Conservation (phyloP, 2,113 vertebrate genomes). For the Tor tambroides region DNA sequence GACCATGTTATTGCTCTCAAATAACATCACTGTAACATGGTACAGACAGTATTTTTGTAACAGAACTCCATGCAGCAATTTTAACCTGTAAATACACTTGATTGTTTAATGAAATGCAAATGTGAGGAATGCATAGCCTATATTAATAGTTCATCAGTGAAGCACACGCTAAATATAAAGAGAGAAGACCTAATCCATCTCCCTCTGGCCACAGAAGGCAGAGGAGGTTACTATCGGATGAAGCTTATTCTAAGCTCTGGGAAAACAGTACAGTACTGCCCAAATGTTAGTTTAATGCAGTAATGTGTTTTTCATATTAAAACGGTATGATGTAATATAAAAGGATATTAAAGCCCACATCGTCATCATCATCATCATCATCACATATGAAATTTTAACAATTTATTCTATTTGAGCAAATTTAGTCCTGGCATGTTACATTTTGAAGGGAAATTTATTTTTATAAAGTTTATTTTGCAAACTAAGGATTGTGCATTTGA, state of each 20-base stretch:
- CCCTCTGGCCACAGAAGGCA: conserved; percentile 58
- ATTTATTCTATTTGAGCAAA: not conserved
- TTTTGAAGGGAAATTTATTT: not conserved
- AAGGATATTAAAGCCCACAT: not conserved
- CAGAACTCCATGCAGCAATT: too few relatives aligned
- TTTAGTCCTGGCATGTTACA: not conserved
- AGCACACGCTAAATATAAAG: conserved; percentile 22
- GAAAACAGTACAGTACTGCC: conserved; percentile 26
- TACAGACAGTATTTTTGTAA: not conserved
- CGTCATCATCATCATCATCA: conserved; percentile 1
- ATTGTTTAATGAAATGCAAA: too few relatives aligned
- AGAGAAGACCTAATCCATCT: conserved; percentile 32
- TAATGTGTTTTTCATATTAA: not conserved
- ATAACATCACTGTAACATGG: not conserved
- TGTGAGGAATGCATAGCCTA: not conserved
- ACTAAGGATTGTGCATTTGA: not conserved
- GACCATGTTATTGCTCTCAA: not conserved
- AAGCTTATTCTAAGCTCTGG: conserved; percentile 52
- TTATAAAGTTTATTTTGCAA: not conserved
- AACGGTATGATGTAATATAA: not conserved
- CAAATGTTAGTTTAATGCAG: not conserved
- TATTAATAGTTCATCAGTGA: conserved; percentile 15
- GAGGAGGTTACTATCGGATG: conserved; percentile 85
- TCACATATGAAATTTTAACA: too few relatives aligned
- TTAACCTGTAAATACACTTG: too few relatives aligned